Evolutionary conservation across 2,113 vertebrate species (phyloP), one percentile per base, ranked within the genome.

Genomic region (Parus major): DNA sequence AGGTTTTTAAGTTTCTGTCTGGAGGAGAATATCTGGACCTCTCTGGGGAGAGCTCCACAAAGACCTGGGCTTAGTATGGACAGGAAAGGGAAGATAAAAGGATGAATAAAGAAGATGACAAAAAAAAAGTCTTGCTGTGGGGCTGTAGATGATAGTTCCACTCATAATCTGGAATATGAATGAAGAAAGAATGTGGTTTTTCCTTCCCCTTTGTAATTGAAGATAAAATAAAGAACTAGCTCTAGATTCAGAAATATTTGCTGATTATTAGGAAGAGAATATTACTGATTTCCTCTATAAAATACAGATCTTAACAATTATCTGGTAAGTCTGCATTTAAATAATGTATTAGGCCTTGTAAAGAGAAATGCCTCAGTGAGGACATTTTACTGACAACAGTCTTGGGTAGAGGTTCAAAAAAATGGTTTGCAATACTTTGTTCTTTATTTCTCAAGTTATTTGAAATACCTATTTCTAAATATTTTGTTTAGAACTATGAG

Each of bases 1-100:
- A 63, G 59, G 35, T 86, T 91, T 93, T 25, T 91, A 69, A 64
- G 57, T 93, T 90, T 82, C 55, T 81, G 55, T 88, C 18, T 95
- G 56, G 42, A 80, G 56, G 56, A 93, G 71, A 68, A 41, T 92
- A 60, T 78, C 47, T 86, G 61, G 42, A 49, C 42, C 59, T 96
- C 55, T 70, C 35, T 72, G 27, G n/a, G 44, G 60, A 89, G 41
- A 63, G 29, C 47, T 85, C 10, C 57, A 82, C 69, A 78, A 92
- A 90, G 94, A 80, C 35, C 35, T 88, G 85, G 31, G 59, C 24
- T 78, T 46, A 19, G 10, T 25, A 7, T 61, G 65, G 42, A 16
- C 44, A 52, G 41, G 49, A 83, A 68, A 65, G 36, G 41, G 41
- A 84, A 68, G 44, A 61, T 60, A 49, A 60, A 35, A 80, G 56